These are phyloP conservation scores for Drosophila antonietae DNA, from an alignment of 2,888 invertebrate species.

Conservation along the genomic window DNA sequence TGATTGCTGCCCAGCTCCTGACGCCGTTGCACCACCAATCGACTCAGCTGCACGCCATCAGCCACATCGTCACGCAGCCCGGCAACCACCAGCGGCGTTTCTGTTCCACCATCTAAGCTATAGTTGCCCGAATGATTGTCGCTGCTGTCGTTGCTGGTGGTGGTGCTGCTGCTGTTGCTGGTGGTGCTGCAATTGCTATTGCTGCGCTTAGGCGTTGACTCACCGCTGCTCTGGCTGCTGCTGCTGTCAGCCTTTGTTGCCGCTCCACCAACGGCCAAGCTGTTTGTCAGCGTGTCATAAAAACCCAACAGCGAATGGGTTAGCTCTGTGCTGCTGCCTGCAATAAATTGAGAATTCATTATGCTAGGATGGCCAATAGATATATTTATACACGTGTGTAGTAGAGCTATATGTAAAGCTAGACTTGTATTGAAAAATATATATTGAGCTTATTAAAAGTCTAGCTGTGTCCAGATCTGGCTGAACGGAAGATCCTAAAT, in stretches of 20 bases:
- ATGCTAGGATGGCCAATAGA: not conserved
- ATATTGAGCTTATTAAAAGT: no score
- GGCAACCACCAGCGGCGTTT: constrained; percentile 52
- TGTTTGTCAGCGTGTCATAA: constrained; percentile 90
- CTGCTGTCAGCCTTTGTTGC: constrained; percentile 44
- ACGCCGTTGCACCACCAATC: constrained; percentile 52
- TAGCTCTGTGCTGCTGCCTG: constrained; percentile 94
- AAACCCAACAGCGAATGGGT: constrained; percentile 94
- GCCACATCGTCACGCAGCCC: constrained; percentile 62
- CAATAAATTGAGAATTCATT: constrained; percentile 78
- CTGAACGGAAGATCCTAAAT: not conserved
- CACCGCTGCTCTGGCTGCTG: constrained; percentile 46
- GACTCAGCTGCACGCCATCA: constrained; percentile 69
- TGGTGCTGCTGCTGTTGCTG: constrained; percentile 56
- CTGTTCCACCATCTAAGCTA: constrained; percentile 28
- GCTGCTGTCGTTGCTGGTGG: constrained; percentile 49
- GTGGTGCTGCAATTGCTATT: constrained; percentile 50
- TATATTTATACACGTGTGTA: not conserved
- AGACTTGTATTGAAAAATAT: not conserved
- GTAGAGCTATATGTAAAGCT: not conserved
- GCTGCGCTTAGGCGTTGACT: constrained; percentile 67
- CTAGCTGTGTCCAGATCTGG: not conserved
- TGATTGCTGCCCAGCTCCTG: constrained; percentile 64
- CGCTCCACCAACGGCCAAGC: constrained; percentile 81
- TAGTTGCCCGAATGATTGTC: constrained; percentile 58